phyloP scores from a whole-genome alignment of 2,113 vertebrate species.

The Menidia beryllina region DNA sequence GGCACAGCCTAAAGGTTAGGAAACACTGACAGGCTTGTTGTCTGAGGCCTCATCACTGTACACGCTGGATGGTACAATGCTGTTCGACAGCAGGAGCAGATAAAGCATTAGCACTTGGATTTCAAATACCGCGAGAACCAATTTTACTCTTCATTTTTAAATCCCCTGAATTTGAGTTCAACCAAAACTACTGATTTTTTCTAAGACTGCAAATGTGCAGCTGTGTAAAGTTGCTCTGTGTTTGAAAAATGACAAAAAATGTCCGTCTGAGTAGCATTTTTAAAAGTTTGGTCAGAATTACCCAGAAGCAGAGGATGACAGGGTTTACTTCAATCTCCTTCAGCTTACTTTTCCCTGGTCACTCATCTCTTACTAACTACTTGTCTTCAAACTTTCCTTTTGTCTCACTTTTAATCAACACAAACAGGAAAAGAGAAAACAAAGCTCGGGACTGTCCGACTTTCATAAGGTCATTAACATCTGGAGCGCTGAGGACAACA shows the following conservation, averaged over 20 bases:
- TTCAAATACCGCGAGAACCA: not conserved
- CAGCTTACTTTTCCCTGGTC: too few species aligned
- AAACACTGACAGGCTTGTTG: slow-evolving; percentile 58
- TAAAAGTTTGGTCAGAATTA: too few species aligned
- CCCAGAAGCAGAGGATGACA: too few species aligned
- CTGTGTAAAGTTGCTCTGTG: too few species aligned
- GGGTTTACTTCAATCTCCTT: too few species aligned
- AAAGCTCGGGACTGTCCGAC: slow-evolving; percentile 43
- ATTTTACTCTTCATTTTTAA: not conserved
- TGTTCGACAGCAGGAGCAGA: slow-evolving; percentile 17
- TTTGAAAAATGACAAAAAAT: too few species aligned
- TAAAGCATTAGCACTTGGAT: not conserved
- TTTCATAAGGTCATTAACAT: slow-evolving; percentile 64
- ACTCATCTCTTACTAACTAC: too few species aligned
- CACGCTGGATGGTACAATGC: slow-evolving; percentile 15
- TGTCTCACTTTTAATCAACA: not conserved
- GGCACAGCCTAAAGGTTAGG: slow-evolving; percentile 40
- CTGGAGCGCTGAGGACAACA: slow-evolving; percentile 68
- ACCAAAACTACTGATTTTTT: not conserved
- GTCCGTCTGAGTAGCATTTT: too few species aligned
- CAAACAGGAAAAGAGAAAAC: not conserved
- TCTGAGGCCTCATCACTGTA: slow-evolving; percentile 26
- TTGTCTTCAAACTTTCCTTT: not conserved
- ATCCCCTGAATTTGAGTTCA: not conserved
- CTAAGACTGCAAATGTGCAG: not conserved